Percentiles rank a stretch among this genome's conserved stretches.
phyloP scores from a whole-genome alignment of 2,113 vertebrate genomes.

The Takifugu flavidus region DNA sequence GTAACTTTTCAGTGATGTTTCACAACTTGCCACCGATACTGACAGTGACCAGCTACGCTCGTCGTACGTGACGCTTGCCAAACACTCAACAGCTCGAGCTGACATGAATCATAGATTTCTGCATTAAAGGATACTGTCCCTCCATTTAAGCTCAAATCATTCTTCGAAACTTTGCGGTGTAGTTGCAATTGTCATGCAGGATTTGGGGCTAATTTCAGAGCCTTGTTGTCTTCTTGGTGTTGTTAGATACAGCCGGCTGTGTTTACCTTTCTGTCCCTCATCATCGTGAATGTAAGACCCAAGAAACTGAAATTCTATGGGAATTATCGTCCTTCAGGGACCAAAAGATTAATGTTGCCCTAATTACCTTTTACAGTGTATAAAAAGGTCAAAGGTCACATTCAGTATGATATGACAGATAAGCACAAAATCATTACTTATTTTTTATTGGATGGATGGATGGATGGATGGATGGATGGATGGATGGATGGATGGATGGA shows the following conservation, averaged over 20 bases:
- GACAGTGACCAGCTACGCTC: neutral
- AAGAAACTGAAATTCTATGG: neutral
- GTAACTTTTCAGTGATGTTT: neutral
- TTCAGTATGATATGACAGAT: neutral
- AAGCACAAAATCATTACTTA: no score
- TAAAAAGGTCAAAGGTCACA: no score
- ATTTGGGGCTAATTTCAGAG: no score
- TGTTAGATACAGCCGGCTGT: neutral
- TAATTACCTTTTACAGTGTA: no score
- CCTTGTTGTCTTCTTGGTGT: no score
- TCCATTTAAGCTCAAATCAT: neutral
- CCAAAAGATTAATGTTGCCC: no score
- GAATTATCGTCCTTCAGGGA: neutral
- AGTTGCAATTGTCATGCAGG: neutral
- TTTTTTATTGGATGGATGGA: no score
- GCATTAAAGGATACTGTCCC: conserved; percentile 3
- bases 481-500: no score
- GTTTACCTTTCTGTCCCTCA: neutral
- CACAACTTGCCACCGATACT: conserved; percentile 9
- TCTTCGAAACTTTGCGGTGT: neutral
- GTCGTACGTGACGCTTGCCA: no score
- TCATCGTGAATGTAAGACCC: neutral
- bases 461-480: no score
- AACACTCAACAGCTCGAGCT: neutral
- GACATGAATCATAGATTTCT: neutral